Percentiles rank a stretch among this genome's conserved stretches.
Conservation (phyloP, 2,888 invertebrate genomes). For the Cephonodes hylas region DNA sequence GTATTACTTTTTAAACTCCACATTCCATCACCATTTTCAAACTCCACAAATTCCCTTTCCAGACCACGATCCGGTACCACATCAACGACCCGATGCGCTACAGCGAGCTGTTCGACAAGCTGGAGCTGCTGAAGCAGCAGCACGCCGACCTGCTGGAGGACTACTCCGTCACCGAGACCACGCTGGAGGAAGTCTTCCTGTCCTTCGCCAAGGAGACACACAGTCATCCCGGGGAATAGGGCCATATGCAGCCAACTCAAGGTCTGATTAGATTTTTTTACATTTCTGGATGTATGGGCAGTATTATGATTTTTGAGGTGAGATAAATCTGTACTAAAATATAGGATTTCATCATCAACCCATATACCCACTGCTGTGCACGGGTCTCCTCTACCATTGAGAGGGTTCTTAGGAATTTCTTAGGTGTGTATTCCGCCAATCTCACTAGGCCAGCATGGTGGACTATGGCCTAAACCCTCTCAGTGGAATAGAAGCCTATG, state of each 20-base stretch:
- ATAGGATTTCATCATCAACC: no score
- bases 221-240: neutral
- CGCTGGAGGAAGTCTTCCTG: conserved; percentile 89
- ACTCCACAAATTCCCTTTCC: conserved; percentile 28
- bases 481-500: neutral
- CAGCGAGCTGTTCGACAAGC: conserved; percentile 81
- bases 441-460: no score
- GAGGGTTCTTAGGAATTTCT: no score
- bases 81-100: conserved; percentile 83
- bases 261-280: neutral
- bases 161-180: conserved; percentile 89
- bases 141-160: conserved; percentile 82
- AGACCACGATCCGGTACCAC: conserved; percentile 86
- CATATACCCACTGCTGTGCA: no score
- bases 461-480: no score
- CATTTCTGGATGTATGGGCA: no score
- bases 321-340: no score
- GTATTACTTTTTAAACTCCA: no score
- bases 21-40: no score
- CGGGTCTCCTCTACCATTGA: no score
- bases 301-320: no score
- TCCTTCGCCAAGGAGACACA: conserved; percentile 52
- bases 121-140: conserved; percentile 75
- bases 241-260: neutral
- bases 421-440: no score